These are phyloP conservation scores for Bungarus multicinctus DNA, from an alignment of 2,113 vertebrate genomes.

Conservation along the genomic window DNA sequence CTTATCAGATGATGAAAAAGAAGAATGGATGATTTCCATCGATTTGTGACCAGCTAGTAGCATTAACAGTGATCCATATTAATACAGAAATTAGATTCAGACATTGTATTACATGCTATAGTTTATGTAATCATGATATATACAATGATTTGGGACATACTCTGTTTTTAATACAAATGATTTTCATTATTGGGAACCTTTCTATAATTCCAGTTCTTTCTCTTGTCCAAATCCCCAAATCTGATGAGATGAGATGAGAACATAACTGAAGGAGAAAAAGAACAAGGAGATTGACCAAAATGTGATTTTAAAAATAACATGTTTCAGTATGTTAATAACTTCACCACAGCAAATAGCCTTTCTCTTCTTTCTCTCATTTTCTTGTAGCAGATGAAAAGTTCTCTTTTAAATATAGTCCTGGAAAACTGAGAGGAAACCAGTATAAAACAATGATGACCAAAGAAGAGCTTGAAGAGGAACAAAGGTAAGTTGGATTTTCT, in stretches of 20 bases:
- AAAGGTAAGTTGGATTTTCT: slow-evolving; percentile 75
- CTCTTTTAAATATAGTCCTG: slow-evolving; percentile 77
- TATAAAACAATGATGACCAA: slow-evolving; percentile 85
- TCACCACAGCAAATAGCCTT: background rate
- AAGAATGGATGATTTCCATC: background rate
- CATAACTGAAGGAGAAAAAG: background rate
- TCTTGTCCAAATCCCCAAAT: background rate
- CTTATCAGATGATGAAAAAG: background rate
- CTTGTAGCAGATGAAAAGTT: slow-evolving; percentile 65
- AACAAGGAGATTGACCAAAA: background rate
- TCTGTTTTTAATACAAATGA: background rate
- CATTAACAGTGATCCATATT: background rate
- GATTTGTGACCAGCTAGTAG: background rate
- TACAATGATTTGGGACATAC: background rate
- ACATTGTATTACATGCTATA: background rate
- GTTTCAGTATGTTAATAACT: background rate
- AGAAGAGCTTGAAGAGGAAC: slow-evolving; percentile 90
- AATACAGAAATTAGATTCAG: background rate
- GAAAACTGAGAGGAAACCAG: slow-evolving; percentile 82
- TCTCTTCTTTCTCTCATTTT: background rate
- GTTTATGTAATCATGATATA: background rate
- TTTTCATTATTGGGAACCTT: background rate
- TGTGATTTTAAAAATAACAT: background rate
- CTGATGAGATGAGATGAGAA: too few relatives aligned
- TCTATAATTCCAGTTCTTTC: background rate